phyloP scores from a whole-genome alignment of 2,113 vertebrate species.

The Mus pahari region DNA sequence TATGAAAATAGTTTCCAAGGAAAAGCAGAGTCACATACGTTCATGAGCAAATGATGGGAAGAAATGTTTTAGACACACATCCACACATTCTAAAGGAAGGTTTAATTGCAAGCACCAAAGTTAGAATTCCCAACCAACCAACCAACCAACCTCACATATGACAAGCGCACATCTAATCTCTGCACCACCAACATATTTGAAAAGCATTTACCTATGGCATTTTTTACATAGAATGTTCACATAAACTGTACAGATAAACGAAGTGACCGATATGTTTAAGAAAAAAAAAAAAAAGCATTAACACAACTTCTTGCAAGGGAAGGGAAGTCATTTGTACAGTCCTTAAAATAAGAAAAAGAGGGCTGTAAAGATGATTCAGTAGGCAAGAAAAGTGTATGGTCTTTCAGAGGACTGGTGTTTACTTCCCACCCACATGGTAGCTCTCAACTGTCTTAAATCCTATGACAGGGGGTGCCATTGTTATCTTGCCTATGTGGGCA shows the following conservation, averaged over 20 bases:
- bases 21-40: too few relatives aligned
- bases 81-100: background rate
- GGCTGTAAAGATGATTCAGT: background rate
- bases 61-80: background rate
- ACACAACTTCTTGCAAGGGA: accelerated
- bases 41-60: background rate
- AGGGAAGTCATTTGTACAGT: background rate
- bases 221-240: background rate
- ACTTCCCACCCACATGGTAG: background rate
- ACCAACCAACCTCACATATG: background rate
- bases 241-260: too few relatives aligned
- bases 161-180: background rate
- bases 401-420: background rate
- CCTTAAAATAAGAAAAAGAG: background rate
- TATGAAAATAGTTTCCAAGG: background rate
- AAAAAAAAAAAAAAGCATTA: background rate
- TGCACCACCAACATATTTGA: background rate
- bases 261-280: background rate
- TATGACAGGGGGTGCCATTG: background rate
- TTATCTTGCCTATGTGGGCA: background rate
- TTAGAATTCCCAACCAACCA: background rate
- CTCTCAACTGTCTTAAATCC: background rate
- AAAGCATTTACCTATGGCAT: background rate
- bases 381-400: background rate
- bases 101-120: background rate